phyloP scores from a whole-genome alignment of 2,888 invertebrate genomes.

The Trissonchulus latispiculum region DNA sequence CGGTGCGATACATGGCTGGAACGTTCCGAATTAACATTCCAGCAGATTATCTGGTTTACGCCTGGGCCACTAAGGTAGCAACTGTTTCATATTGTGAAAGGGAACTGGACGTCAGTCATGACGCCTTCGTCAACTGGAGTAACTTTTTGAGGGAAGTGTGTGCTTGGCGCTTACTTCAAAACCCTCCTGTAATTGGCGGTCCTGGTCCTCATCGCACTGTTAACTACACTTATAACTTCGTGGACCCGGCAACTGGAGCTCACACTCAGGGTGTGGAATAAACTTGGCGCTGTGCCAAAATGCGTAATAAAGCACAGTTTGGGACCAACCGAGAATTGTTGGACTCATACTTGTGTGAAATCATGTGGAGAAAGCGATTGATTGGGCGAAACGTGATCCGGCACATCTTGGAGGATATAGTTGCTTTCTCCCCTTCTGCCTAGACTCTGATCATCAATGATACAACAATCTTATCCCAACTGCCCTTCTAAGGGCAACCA shows the following conservation, averaged over 20 bases:
- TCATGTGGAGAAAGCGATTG: constrained; percentile 23
- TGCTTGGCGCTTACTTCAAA: constrained; percentile 6
- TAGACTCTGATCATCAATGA: too few relatives aligned
- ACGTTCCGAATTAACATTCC: too few relatives aligned
- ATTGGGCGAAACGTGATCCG: neutral
- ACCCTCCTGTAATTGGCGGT: constrained; percentile 1
- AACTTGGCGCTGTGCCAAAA: neutral
- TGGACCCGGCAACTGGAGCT: too few relatives aligned
- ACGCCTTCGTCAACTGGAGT: neutral
- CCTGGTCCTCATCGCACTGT: too few relatives aligned
- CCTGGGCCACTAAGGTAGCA: too few relatives aligned
- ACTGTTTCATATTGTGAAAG: constrained; percentile 16
- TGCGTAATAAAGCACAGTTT: constrained; percentile 5
- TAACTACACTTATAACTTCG: too few relatives aligned
- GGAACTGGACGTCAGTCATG: constrained; percentile 8
- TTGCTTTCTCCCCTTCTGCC: too few relatives aligned
- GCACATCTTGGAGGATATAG: constrained; percentile 1
- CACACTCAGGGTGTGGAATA: too few relatives aligned
- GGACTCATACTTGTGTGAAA: constrained; percentile 17
- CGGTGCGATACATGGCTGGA: too few relatives aligned
- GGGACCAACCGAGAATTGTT: constrained; percentile 19
- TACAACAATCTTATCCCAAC: too few relatives aligned
- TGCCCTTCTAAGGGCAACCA: too few relatives aligned
- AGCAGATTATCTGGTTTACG: constrained; percentile 18
- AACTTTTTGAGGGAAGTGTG: constrained; percentile 3